These are phyloP conservation scores for Saguinus midas DNA, from an alignment of 2,113 vertebrate species.

Conservation along the genomic window DNA sequence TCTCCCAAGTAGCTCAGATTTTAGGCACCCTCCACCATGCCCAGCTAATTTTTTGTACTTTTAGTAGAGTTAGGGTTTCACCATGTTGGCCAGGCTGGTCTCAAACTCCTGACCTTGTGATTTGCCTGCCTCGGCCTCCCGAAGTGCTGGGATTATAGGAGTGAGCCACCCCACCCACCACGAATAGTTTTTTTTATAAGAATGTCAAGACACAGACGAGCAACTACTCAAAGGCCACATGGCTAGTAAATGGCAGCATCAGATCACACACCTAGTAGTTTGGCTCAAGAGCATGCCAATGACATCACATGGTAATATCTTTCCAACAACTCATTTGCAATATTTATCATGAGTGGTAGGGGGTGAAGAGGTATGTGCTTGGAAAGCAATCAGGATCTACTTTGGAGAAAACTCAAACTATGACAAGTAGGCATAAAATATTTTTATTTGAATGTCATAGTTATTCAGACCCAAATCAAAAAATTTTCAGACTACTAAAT, in stretches of 20 bases:
- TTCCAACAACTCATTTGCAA: neutral
- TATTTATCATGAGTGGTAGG: neutral
- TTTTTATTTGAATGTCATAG: constrained; percentile 1
- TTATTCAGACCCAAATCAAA: neutral
- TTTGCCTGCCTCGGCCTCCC: too few relatives aligned
- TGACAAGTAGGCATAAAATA: neutral
- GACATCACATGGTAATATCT: neutral
- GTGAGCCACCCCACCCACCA: too few relatives aligned
- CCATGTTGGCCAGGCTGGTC: too few relatives aligned
- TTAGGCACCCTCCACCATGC: too few relatives aligned
- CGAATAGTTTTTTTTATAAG: neutral
- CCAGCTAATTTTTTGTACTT: too few relatives aligned
- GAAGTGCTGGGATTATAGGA: too few relatives aligned
- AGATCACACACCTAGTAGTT: neutral
- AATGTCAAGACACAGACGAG: neutral
- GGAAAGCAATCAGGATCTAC: neutral
- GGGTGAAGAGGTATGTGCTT: neutral
- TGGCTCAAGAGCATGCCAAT: neutral
- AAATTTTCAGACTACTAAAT: neutral
- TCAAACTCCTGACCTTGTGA: too few relatives aligned
- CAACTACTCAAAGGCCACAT: neutral
- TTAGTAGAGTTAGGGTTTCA: too few relatives aligned
- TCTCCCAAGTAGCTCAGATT: too few relatives aligned
- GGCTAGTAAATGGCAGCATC: neutral
- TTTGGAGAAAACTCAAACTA: neutral